These are phyloP conservation scores for Alexandromys fortis DNA, from an alignment of 2,113 vertebrate genomes.

Conservation along the genomic window DNA sequence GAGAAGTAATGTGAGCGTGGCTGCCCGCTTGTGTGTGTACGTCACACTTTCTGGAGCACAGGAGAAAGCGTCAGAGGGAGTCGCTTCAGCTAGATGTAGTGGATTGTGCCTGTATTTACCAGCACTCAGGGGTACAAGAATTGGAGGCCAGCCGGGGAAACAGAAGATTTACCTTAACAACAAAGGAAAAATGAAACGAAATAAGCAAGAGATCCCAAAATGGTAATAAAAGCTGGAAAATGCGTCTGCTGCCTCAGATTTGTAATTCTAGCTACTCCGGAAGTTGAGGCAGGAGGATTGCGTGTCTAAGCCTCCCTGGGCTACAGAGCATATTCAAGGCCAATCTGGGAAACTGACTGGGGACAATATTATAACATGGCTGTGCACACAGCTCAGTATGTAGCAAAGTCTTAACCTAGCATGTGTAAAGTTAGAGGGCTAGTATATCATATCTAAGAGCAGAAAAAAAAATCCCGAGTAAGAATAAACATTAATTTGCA, in stretches of 20 bases:
- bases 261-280: not conserved
- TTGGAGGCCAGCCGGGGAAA: not conserved
- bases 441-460: not conserved
- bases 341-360: not conserved
- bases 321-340: not conserved
- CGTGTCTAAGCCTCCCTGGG: not conserved
- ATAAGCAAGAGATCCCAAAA: not conserved
- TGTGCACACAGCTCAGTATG: not conserved
- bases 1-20: not conserved
- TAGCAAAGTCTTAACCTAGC: not conserved
- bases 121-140: not conserved
- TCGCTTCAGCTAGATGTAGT: not conserved
- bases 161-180: not conserved
- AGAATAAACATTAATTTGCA: constrained; percentile 12
- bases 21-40: not conserved
- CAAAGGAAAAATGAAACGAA: not conserved
- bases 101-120: not conserved
- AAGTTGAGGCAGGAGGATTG: not conserved
- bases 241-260: not conserved
- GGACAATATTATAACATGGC: not conserved
- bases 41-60: not conserved
- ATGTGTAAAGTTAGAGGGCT: not conserved
- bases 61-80: not conserved
- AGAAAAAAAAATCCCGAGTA: not conserved
- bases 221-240: not conserved